A percentile compares a stretch with the other conserved stretches of the same genome.
Conservation (phyloP, 2,888 invertebrate genomes). For the Agonopterix alstromeriana region DNA sequence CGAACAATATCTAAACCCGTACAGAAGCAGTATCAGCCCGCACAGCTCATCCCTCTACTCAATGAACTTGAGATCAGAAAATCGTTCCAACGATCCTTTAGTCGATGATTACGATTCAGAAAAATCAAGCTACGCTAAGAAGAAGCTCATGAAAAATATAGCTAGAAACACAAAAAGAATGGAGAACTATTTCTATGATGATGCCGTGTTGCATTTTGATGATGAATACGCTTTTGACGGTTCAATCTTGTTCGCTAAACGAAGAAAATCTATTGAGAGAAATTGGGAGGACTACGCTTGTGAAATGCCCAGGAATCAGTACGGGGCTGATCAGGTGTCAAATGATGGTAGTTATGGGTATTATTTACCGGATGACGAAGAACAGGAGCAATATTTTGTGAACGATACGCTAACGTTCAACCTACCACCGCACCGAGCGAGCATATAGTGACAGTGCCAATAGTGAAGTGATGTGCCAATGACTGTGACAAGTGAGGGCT, state of each 20-base stretch:
- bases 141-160: constrained; percentile 65
- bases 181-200: constrained; percentile 70
- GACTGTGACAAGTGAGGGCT: background rate
- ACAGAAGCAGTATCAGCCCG: constrained; percentile 50
- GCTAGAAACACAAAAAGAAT: constrained; percentile 53
- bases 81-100: constrained; percentile 61
- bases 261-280: constrained; percentile 63
- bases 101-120: constrained; percentile 70
- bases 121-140: constrained; percentile 63
- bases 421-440: constrained; percentile 63
- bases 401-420: constrained; percentile 68
- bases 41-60: constrained; percentile 60
- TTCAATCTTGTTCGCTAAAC: constrained; percentile 62
- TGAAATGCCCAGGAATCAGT: constrained; percentile 38
- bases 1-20: constrained; percentile 44
- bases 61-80: constrained; percentile 53
- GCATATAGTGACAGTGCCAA: constrained; percentile 45
- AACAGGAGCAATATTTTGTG: constrained; percentile 55
- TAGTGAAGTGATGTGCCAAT: constrained; percentile 11
- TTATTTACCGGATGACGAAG: constrained; percentile 60
- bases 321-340: constrained; percentile 48
- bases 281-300: constrained; percentile 55
- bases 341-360: constrained; percentile 69
- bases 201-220: constrained; percentile 64
- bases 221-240: constrained; percentile 71